phyloP scores from a whole-genome alignment of 2,888 invertebrate genomes.

The Xanthia icteritia region DNA sequence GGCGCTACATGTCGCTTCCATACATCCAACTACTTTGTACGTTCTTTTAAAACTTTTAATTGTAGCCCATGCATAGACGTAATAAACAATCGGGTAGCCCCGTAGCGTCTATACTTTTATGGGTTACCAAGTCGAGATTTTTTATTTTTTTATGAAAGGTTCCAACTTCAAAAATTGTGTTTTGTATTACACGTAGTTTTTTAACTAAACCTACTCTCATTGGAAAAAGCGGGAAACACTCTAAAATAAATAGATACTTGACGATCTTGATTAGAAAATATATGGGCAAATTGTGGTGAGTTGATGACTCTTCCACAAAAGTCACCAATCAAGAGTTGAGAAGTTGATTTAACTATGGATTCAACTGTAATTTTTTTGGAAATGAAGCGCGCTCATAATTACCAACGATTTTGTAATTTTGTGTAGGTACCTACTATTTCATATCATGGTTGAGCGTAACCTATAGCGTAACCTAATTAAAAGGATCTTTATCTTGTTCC shows the following conservation, averaged over 20 bases:
- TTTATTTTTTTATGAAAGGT: background rate
- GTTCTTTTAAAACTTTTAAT: background rate
- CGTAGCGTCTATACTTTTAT: background rate
- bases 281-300: background rate
- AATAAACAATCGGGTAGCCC: background rate
- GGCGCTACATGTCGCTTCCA: background rate
- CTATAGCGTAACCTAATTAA: too few species aligned
- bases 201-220: background rate
- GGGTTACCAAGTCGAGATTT: background rate
- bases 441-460: too few species aligned
- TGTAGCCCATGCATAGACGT: background rate
- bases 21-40: background rate
- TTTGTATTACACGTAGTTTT: background rate
- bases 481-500: background rate
- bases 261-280: background rate
- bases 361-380: background rate
- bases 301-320: background rate
- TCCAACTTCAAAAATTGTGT: background rate
- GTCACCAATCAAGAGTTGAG: background rate
- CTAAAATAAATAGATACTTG: background rate
- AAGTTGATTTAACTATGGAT: background rate
- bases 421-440: background rate
- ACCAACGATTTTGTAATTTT: background rate
- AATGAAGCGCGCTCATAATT: background rate
- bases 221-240: slow-evolving; percentile 11